Percentiles rank a stretch among this genome's conserved stretches.
Conservation (phyloP, 2,888 invertebrate genomes). For the Parnassius orleans region DNA sequence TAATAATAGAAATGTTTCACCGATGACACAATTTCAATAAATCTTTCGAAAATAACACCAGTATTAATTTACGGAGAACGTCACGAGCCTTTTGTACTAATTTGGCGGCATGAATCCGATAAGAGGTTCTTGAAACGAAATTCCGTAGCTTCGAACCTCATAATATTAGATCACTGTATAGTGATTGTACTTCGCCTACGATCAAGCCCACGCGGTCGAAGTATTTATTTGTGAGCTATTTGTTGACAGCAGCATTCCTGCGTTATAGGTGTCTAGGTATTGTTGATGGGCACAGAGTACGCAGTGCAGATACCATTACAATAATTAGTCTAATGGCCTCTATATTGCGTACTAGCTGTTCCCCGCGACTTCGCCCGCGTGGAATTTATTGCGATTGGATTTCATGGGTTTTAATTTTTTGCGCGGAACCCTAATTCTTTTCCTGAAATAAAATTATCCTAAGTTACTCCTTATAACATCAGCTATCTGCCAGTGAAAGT, state of each 20-base stretch:
- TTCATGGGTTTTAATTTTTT: too few relatives aligned
- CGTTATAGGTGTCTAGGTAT: conserved; percentile 4
- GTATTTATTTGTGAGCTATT: conserved; percentile 11
- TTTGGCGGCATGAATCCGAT: conserved; percentile 9
- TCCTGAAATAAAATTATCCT: too few relatives aligned
- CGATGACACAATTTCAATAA: conserved; percentile 18
- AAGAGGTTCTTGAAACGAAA: conserved; percentile 1
- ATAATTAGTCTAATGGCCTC: not conserved
- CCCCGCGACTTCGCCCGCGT: too few relatives aligned
- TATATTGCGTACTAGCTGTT: too few relatives aligned
- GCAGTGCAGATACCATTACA: not conserved
- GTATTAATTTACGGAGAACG: not conserved
- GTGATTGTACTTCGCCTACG: conserved; percentile 18
- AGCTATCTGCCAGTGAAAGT: too few relatives aligned
- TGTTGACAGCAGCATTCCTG: conserved; percentile 22
- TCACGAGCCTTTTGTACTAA: not conserved
- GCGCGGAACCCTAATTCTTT: too few relatives aligned
- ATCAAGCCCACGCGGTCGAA: conserved; percentile 16
- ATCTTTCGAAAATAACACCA: conserved; percentile 7
- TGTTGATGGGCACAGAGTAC: conserved; percentile 1
- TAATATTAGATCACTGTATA: conserved; percentile 11
- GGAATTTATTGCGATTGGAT: too few relatives aligned
- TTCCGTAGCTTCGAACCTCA: not conserved
- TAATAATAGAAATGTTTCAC: conserved; percentile 12
- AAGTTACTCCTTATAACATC: too few relatives aligned